Conservation (phyloP, 2,113 vertebrate genomes). For the Festucalex cinctus region DNA sequence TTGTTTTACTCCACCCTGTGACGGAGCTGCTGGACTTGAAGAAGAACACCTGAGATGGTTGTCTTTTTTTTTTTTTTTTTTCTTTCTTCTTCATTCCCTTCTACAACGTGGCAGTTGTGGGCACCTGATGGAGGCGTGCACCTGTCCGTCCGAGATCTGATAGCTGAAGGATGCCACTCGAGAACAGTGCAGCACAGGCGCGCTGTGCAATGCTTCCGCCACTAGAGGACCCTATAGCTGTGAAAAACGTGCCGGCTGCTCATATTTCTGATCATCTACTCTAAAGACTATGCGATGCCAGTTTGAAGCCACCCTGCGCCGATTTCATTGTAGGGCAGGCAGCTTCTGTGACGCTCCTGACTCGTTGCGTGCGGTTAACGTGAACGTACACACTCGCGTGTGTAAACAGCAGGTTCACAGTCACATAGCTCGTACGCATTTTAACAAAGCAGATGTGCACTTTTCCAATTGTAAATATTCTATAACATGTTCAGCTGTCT, state of each 20-base stretch:
- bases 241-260: constrained; percentile 40
- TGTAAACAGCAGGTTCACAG: constrained; percentile 22
- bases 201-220: constrained; percentile 48
- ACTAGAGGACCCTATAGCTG: constrained; percentile 49
- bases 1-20: constrained; percentile 91
- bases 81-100: not conserved
- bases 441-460: constrained; percentile 85
- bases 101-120: constrained; percentile 34
- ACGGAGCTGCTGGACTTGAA: constrained; percentile 65
- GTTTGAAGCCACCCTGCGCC: constrained; percentile 20
- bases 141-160: constrained; percentile 4
- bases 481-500: constrained; percentile 72
- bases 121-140: constrained; percentile 18
- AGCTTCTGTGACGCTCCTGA: constrained; percentile 60
- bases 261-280: constrained; percentile 35
- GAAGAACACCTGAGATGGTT: constrained; percentile 40
- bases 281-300: constrained; percentile 39
- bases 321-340: constrained; percentile 37
- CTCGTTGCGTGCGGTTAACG: constrained; percentile 52
- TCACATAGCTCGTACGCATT: constrained; percentile 75
- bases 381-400: constrained; percentile 74
- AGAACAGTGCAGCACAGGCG: constrained; percentile 13
- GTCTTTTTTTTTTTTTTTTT: constrained; percentile 12
- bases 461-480: constrained; percentile 79
- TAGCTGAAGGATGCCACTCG: not conserved